Conservation (phyloP, 2,888 invertebrate genomes). For the Phytoseiulus persimilis region DNA sequence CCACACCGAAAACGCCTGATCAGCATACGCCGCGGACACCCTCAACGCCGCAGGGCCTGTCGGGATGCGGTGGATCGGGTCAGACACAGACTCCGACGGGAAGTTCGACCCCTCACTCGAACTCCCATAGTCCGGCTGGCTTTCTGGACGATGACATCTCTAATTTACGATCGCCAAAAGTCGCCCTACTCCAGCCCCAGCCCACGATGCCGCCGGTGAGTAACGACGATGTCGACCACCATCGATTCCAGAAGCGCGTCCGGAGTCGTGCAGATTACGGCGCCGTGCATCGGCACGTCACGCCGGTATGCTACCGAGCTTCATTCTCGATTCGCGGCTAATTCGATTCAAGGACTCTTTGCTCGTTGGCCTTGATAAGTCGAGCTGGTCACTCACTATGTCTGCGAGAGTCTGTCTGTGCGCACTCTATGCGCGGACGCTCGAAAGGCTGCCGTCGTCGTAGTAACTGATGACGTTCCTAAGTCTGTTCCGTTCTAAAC, state of each 20-base stretch:
- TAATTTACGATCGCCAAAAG: constrained; percentile 21
- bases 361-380: not conserved
- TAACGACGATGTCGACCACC: not conserved
- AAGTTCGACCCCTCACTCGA: constrained; percentile 27
- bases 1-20: constrained; percentile 32
- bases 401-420: not conserved
- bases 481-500: not conserved
- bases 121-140: constrained; percentile 27
- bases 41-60: not conserved
- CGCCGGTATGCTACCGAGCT: not conserved
- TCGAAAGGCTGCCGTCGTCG: not conserved
- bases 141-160: constrained; percentile 26
- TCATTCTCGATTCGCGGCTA: not conserved
- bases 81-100: not conserved
- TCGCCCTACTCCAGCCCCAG: constrained; percentile 11
- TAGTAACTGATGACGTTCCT: not conserved
- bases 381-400: not conserved
- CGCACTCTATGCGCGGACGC: not conserved
- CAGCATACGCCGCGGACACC: constrained; percentile 22
- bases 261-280: not conserved
- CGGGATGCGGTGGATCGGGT: not conserved
- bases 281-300: not conserved
- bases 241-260: not conserved
- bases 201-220: constrained; percentile 22
- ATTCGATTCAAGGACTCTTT: not conserved